Evolutionary conservation across 2,797 vertebrate genomes (phyloP).

Genomic region (Pitangus sulphuratus): DNA sequence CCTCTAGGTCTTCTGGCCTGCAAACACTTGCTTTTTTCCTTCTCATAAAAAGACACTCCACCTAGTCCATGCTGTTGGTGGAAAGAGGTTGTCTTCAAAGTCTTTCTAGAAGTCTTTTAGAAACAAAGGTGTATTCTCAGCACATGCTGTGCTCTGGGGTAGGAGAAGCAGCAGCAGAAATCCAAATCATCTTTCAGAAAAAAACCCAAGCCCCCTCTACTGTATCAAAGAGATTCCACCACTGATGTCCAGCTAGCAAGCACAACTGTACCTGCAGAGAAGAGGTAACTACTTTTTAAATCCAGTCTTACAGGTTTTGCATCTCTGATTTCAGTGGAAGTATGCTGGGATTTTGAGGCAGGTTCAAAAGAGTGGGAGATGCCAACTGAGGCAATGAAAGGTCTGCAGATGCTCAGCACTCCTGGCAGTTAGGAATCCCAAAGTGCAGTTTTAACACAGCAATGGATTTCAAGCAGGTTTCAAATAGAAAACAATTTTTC

Average conservation of each 20-base stretch:
- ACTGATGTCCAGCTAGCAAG: not conserved
- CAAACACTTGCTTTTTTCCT: not conserved
- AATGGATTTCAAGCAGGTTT: not conserved
- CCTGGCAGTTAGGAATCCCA: not conserved
- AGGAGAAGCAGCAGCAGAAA: not conserved
- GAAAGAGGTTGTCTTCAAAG: not conserved
- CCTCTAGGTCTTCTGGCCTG: not conserved
- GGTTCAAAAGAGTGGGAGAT: not conserved
- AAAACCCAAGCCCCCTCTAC: fast-evolving
- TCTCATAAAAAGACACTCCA: not conserved
- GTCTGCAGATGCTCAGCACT: not conserved
- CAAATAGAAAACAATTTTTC: not conserved
- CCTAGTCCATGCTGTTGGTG: not conserved
- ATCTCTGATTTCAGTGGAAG: not conserved
- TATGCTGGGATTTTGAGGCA: not conserved
- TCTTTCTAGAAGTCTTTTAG: not conserved
- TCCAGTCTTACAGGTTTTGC: not conserved
- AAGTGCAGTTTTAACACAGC: not conserved
- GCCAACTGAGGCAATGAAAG: not conserved
- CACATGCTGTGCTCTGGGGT: not conserved
- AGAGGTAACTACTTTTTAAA: not conserved
- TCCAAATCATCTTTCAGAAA: not conserved
- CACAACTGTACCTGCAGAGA: not conserved
- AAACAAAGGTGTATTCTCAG: not conserved
- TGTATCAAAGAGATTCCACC: not conserved